A percentile compares a stretch with the other conserved stretches of the same genome.
Conservation (phyloP, 2,888 invertebrate species). For the Philaethria dido region DNA sequence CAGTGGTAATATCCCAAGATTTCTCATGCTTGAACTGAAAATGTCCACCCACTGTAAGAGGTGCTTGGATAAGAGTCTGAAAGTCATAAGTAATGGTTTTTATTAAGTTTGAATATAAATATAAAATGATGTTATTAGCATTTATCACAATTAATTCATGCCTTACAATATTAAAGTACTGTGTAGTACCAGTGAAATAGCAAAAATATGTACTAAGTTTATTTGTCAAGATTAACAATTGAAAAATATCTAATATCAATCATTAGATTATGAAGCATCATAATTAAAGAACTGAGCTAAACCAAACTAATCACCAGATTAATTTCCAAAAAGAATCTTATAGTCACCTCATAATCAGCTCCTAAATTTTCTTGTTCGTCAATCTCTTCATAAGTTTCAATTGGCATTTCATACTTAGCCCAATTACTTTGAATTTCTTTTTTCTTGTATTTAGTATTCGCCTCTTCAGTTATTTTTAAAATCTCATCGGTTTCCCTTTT, state of each 20-base stretch:
- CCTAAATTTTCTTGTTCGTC: slow-evolving; percentile 73
- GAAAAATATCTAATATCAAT: neutral
- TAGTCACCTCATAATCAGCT: slow-evolving; percentile 77
- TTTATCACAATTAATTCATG: no score
- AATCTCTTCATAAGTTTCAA: slow-evolving; percentile 74
- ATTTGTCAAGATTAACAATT: no score
- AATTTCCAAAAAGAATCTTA: neutral
- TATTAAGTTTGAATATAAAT: no score
- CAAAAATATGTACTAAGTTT: neutral
- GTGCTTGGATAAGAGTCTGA: slow-evolving; percentile 72
- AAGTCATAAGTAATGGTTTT: slow-evolving; percentile 12
- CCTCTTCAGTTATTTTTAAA: slow-evolving; percentile 75
- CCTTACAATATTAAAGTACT: no score
- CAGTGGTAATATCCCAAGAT: slow-evolving; percentile 69
- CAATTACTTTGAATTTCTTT: slow-evolving; percentile 80
- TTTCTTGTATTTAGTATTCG: slow-evolving; percentile 73
- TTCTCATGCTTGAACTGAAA: slow-evolving; percentile 82
- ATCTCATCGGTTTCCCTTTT: slow-evolving; percentile 78
- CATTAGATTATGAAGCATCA: no score
- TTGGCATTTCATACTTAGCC: slow-evolving; percentile 78
- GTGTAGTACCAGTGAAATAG: no score
- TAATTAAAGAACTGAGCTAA: no score
- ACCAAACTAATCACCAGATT: no score
- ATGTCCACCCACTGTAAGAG: slow-evolving; percentile 73
- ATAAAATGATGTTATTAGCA: no score